Percentiles rank a stretch among this genome's conserved stretches.
These are phyloP conservation scores for Eidolon helvum DNA, from an alignment of 2,113 vertebrate genomes.

Conservation along the genomic window DNA sequence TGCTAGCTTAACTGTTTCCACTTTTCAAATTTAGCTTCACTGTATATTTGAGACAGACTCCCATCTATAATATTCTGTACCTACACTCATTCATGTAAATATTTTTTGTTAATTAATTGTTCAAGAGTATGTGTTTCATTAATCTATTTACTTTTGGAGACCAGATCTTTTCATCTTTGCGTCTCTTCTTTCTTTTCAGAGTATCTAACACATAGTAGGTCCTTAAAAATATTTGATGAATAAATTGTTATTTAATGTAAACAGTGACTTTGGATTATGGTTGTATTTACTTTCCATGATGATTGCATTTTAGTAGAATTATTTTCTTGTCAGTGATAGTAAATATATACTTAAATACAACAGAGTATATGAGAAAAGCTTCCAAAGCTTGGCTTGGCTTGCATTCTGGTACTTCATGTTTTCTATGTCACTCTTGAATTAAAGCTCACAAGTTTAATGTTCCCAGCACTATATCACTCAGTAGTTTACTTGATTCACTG, in stretches of 20 bases:
- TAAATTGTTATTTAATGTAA: background rate
- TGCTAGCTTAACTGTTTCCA: background rate
- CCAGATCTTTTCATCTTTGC: background rate
- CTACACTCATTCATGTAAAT: background rate
- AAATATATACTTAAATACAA: constrained; percentile 25
- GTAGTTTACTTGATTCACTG: constrained; percentile 32
- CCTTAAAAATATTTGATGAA: background rate
- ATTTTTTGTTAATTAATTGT: background rate
- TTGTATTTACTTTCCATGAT: background rate
- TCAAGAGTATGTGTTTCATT: background rate
- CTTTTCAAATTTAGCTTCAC: background rate
- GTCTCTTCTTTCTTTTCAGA: background rate
- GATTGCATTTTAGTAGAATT: background rate
- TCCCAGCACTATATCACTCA: background rate
- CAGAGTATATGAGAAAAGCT: background rate
- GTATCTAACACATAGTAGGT: background rate
- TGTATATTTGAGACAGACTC: background rate
- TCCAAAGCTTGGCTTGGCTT: background rate
- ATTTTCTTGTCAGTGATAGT: constrained; percentile 27
- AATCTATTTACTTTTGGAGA: background rate
- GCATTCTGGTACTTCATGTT: background rate
- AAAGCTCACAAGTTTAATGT: background rate
- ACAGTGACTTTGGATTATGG: background rate
- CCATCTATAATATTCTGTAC: background rate
- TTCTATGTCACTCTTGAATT: constrained; percentile 12